Evolutionary conservation across 1,140 invertebrate genomes (phyloP), one percentile per base, ranked within the genome.

Genomic region (Bombus confusus): DNA sequence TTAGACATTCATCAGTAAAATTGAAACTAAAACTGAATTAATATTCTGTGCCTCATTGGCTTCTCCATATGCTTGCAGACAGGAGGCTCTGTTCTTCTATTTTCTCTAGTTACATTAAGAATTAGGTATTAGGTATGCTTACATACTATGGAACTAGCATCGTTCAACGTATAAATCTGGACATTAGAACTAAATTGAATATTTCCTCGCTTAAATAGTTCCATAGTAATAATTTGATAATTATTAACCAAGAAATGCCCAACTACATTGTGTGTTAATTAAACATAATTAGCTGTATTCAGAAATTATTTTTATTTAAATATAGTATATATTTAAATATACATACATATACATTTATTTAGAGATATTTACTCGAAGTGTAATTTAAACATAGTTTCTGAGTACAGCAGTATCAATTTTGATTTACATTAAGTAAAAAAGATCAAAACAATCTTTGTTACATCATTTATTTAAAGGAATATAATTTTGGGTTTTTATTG

Each of bases 11-110:
- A 12, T 31, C 34, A n/a, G 39, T 22, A 47, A 72, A 71, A 34
- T 80, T 71, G 18, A 39, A 31, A 64, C 28, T 52, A 80, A 39
- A 84, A 69, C 68, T 80, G 64, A 18, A 80, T 81, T 86, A 80
- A 81, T 81, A 80, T 77, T 66, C 31, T 9, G 6, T 86, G 87
- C 85, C 80, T 82, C 80, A 83, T 91, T 86, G 91, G 93, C 91
- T 86, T 93, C 91, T 95, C 92, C 94, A 93, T 89, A 93, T 95
- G 94, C 80, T 94, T 94, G 94, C 93, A 93, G 93, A 93, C 92
- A 90, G 91, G 77, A 92, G 91, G 92, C 93, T 92, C 92, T 95
- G 92, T 93, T 62, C 74, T 86, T 88, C 66, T 88, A 80, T 91
- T 91, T 88, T 87, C 79, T 91, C 86, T 91, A 86, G 71, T 85